Conservation (phyloP, 2,113 vertebrate genomes). For the Cygnus buccinator region DNA sequence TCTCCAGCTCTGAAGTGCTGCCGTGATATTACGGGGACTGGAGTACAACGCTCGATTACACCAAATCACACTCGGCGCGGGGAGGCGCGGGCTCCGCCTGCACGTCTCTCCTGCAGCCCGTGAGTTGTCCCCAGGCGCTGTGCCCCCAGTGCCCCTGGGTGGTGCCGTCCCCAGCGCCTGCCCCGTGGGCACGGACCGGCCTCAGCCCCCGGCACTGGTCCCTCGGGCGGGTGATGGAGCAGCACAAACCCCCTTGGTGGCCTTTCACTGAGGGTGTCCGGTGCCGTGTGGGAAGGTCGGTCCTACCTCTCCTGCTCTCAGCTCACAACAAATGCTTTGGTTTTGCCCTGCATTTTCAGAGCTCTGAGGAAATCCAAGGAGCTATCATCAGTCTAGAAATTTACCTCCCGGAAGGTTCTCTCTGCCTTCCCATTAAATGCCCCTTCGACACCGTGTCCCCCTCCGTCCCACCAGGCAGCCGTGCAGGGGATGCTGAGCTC, state of each 20-base stretch:
- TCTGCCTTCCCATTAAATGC: background rate
- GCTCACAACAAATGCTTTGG: background rate
- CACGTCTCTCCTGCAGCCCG: background rate
- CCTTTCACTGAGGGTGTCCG: background rate
- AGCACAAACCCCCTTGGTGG: background rate
- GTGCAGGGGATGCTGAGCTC: accelerated
- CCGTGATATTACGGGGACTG: background rate
- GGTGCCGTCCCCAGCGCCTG: accelerated
- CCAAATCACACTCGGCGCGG: background rate
- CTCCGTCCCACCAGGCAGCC: too few species aligned
- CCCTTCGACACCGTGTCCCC: accelerated
- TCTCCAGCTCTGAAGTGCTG: slow-evolving; percentile 33
- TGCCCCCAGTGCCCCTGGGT: too few species aligned
- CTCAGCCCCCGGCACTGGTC: too few species aligned
- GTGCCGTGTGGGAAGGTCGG: accelerated
- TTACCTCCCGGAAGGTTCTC: background rate
- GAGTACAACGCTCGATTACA: background rate
- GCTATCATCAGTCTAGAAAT: background rate
- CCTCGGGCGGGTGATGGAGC: too few species aligned
- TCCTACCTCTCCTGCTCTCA: background rate
- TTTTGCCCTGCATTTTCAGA: background rate
- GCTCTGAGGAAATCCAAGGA: background rate
- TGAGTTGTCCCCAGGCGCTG: background rate
- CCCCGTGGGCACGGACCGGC: too few species aligned
- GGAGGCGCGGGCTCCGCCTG: background rate